phyloP scores from a whole-genome alignment of 2,888 invertebrate species.

The Mesopsocus fuscifrons region DNA sequence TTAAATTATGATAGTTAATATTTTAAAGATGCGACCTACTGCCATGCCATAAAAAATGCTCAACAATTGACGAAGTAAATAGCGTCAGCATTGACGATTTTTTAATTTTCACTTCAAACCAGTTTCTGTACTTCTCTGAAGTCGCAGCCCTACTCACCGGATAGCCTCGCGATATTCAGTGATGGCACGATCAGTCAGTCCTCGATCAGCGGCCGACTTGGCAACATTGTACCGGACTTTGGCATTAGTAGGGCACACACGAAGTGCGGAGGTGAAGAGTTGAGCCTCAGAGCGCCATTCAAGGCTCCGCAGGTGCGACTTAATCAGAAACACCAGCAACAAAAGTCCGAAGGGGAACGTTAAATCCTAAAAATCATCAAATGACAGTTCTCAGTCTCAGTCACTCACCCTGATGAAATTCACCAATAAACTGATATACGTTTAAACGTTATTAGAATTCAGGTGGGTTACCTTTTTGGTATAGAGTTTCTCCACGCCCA shows the following conservation, averaged over 20 bases:
- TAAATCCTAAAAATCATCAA: constrained; percentile 17
- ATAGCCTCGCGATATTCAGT: constrained; percentile 60
- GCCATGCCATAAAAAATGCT: too few relatives aligned
- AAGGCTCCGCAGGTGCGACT: constrained; percentile 37
- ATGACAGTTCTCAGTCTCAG: too few relatives aligned
- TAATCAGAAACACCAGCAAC: constrained; percentile 14
- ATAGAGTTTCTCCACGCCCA: constrained; percentile 35
- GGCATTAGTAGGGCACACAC: constrained; percentile 83
- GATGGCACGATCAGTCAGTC: constrained; percentile 47
- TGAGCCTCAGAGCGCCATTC: constrained; percentile 67
- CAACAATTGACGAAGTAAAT: too few relatives aligned
- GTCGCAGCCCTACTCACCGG: too few relatives aligned
- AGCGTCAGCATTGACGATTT: too few relatives aligned
- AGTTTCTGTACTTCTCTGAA: too few relatives aligned
- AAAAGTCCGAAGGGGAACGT: background rate
- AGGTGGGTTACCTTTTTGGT: background rate
- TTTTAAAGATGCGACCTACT: too few relatives aligned
- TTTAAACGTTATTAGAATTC: too few relatives aligned
- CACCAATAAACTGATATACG: too few relatives aligned
- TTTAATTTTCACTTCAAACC: too few relatives aligned
- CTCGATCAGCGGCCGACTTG: constrained; percentile 61
- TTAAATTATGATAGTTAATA: background rate
- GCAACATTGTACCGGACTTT: constrained; percentile 89
- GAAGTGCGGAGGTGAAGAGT: constrained; percentile 62
- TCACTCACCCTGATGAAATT: too few relatives aligned